Base-by-base conservation (phyloP, 2,797 vertebrate genomes). In the Rhinoraja longicauda region DNA sequence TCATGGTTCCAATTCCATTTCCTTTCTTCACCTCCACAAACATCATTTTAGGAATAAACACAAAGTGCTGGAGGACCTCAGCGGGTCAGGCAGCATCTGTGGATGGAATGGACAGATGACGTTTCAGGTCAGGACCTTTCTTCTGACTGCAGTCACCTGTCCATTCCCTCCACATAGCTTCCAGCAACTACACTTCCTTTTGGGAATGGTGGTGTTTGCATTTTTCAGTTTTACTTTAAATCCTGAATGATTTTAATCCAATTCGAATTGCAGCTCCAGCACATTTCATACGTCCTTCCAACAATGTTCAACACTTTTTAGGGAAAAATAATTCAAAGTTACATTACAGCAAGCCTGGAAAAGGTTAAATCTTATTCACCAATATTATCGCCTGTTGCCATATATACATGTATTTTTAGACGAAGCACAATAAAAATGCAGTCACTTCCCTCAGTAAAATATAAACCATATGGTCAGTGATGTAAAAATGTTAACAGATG, bases 401-500 rank as follows among this genome's bases (percentile, higher is more conserved):
- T 70, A 67, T 53, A 17, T 75, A 45, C 45, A 13, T 45, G 13
- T 75, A 92, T 92, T 92, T 92, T 92, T 92, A 92, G 90, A 67
- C 92, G 72, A 26, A 92, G 39, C 6, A 15, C 90, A 53, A 73
- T 72, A 53, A 92, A 91, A 91, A 72, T 77, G 24, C 70, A 57
- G 70, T 53, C 39, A 53, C 39, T 92, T 92, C 92, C 70, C 70
- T 53, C 36, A 92, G 10, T 53, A 45, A 72, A 75, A 92, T 53
- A 24, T 92, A 75, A 92, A 29, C 70, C 90, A 92, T 70, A 92
- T 92, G 70, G 24, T 21, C 90, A 92, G 72, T 45, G 45, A 29
- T 36, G 26, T 29, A 92, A 39, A 92, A 73, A 92, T 73, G 39
- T 72, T 92, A 92, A 92, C 90, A 92, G 90, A 92, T 75, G 90